Base-by-base conservation (phyloP, 2,888 invertebrate species). In the Chymomyza fuscimana region DNA sequence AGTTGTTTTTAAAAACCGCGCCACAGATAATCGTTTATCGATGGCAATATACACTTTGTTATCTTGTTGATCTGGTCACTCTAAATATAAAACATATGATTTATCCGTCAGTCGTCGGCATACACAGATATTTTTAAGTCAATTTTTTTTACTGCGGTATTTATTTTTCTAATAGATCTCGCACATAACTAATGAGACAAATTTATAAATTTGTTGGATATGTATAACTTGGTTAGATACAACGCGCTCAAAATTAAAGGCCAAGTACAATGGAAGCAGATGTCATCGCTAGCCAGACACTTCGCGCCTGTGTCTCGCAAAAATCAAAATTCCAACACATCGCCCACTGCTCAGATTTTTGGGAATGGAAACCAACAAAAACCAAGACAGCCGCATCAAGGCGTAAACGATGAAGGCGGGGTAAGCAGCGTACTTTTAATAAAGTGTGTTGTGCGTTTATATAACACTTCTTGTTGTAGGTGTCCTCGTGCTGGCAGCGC, bases 401-500 rank as follows among this genome's bases (percentile, higher is more conserved):
- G 22, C 40, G 22, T 1, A n/a, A 19, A 19, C 16, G 72, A 72
- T 22, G 40, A 12, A 5, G 66, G 22, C 12, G 58, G 73, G 59
- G 73, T 65, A 22, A 74, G 46, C 67, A 69, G 1, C 19, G 71
- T 0, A 62, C 69, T 16, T 67, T 63, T 32, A 25, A 9, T 32
- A 19, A 12, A 29, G 50, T 70, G 10, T 52, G 4, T 12, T 46
- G 60, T 3, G n/a, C 22, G 25, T 63, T 65, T 71, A 79, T 78
- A 72, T 80, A 85, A 77, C 67, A 22, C 4, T 36, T 50, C 32
- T 36, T 2, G n/a, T 63, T 50, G 10, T 59, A 76, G 59, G 51
- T 82, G 69, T 67, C 56, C 3, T 54, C 64, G 0, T 81, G 79
- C 51, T 94, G 94, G 93, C 93, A 93, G 5, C 93, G 92, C 67